Percentiles rank a stretch among this genome's conserved stretches.
Evolutionary conservation across 2,113 vertebrate species (phyloP).

Genomic region (Triplophysa rosa): DNA sequence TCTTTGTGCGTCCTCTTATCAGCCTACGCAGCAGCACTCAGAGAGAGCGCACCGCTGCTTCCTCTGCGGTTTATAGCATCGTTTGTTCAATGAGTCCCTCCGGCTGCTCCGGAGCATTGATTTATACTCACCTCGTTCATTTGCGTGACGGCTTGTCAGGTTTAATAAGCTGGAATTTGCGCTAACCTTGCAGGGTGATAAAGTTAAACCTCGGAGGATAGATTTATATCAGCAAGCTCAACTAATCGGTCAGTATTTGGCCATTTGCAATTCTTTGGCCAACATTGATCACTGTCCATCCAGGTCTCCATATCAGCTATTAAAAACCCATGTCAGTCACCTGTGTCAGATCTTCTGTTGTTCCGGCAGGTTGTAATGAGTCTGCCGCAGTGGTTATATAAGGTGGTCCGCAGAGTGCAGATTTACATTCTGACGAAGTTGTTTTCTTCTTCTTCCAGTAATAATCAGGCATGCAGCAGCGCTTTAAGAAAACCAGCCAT

Average conservation of each 20-base stretch:
- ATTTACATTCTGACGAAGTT: neutral
- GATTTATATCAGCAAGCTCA: no score
- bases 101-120: neutral
- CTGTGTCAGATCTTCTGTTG: neutral
- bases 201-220: neutral
- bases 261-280: no score
- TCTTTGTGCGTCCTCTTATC: neutral
- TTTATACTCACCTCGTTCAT: slow-evolving; percentile 23
- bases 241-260: no score
- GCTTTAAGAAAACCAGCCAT: slow-evolving; percentile 92
- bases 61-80: neutral
- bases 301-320: no score
- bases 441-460: slow-evolving; percentile 71
- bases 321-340: neutral
- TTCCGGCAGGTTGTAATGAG: neutral
- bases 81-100: neutral
- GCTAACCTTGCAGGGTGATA: neutral
- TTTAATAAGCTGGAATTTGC: slow-evolving; percentile 7
- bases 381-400: neutral
- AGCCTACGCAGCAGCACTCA: neutral
- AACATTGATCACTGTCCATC: no score
- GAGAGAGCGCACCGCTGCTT: neutral
- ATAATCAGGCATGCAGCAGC: slow-evolving; percentile 92
- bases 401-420: neutral
- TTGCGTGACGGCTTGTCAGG: neutral